Evolutionary conservation across 35 echinoderm and acorn worm genomes (phyloP).

Genomic region (Ophioderma brevispina): DNA sequence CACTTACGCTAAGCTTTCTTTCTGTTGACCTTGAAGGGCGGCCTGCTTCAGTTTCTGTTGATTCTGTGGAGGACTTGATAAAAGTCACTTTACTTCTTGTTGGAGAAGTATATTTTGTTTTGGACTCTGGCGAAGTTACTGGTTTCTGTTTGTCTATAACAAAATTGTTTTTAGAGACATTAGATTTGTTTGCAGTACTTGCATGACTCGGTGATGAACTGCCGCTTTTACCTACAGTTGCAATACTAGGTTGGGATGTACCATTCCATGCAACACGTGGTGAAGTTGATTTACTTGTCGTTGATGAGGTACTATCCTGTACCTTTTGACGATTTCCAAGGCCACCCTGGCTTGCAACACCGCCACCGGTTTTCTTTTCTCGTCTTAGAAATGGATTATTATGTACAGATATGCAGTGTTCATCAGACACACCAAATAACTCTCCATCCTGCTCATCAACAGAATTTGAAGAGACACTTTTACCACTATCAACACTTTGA

Average conservation of each 20-base stretch:
- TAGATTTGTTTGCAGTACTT: neutral
- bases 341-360: neutral
- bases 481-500: neutral
- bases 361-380: constrained; percentile 18
- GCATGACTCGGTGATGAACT: neutral
- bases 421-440: constrained; percentile 81
- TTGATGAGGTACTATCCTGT: neutral
- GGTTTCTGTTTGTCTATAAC: neutral
- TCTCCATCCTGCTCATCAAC: neutral
- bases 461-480: neutral
- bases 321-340: neutral
- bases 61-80: neutral
- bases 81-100: neutral
- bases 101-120: neutral
- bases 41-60: neutral
- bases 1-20: constrained; percentile 23
- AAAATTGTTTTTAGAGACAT: neutral
- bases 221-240: too few species aligned
- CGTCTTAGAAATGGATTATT: constrained; percentile 71
- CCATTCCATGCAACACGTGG: neutral
- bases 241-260: neutral
- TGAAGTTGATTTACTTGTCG: neutral
- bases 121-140: too few species aligned
- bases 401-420: constrained; percentile 73
- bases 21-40: neutral